Evolutionary conservation across 2,888 invertebrate species (phyloP), one percentile per base, ranked within the genome.

Genomic region (Diarsia dahlii): DNA sequence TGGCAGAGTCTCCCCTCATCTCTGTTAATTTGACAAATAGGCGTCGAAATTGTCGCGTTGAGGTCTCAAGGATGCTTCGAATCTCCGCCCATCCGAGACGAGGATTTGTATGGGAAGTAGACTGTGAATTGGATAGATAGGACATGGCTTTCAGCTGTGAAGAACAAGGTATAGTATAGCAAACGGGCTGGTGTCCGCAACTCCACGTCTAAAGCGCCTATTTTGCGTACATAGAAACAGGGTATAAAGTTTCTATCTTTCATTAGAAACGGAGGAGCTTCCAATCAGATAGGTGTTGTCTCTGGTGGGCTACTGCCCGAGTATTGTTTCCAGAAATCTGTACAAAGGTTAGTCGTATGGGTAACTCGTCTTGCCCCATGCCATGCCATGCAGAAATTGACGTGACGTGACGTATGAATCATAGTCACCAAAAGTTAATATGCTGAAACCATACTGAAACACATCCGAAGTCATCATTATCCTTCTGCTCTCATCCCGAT

Each of bases 1-100:
- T 77, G 84, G 73, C 68, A 66, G 52, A 48, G 76, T 73, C 78
- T 74, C 81, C 85, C 85, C 87, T 86, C 74, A 12, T 28, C 78
- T 75, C 76, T 80, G 81, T 90, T 90, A 91, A 92, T 91, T 91
- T 92, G 90, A 90, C 90, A 92, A 93, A 92, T 91, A 86, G 91
- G 88, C 91, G 90, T 89, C 80, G 87, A 90, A 93, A 92, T 91
- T 91, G 90, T 90, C 89, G 82, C 87, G 79, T 82, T 77, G 79
- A 78, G 65, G 83, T 28, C 9, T 87, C 77, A 74, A 89, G 88
- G 74, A 87, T 87, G 79, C 92, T 92, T 84, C 28, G 78, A 87
- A 80, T 85, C 92, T 88, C 93, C 93, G 93, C 94, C 94, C 91
- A 91, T 87, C 78, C 63, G 70, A 86, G 74, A 81, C 71, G 73